phyloP scores from a whole-genome alignment of 2,113 vertebrate species.

The Litocranius walleri region DNA sequence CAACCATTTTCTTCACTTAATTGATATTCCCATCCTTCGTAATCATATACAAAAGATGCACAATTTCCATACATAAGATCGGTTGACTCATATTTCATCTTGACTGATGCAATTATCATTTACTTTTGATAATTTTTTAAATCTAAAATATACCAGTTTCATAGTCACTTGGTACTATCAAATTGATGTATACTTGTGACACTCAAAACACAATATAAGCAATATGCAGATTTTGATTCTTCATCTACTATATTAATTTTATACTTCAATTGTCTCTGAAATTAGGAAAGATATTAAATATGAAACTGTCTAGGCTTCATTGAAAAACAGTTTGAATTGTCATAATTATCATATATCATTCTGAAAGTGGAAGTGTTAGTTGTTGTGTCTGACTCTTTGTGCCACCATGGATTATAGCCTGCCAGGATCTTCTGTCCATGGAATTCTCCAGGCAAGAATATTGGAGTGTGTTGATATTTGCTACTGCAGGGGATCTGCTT shows the following conservation, averaged over 20 bases:
- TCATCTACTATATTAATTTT: conserved; percentile 55
- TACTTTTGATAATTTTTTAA: neutral
- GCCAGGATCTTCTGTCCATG: neutral
- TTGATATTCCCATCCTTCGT: neutral
- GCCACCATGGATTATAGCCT: neutral
- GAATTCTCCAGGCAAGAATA: neutral
- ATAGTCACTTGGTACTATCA: neutral
- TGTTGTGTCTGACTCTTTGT: neutral
- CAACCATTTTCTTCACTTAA: neutral
- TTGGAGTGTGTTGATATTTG: neutral
- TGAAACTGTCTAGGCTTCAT: conserved; percentile 57
- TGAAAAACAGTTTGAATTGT: conserved; percentile 72
- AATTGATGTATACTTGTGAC: neutral
- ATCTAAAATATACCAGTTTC: neutral
- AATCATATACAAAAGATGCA: neutral
- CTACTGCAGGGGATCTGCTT: neutral
- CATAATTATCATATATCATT: conserved; percentile 73
- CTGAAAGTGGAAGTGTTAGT: neutral
- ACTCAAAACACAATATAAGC: neutral
- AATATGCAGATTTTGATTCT: conserved; percentile 40
- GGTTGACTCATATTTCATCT: neutral
- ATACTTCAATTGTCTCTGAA: conserved; percentile 66
- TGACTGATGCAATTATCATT: neutral
- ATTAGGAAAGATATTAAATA: conserved; percentile 62
- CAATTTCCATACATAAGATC: neutral